phyloP scores from a whole-genome alignment of 2,888 invertebrate species.

The Caenorhabditis sp. region DNA sequence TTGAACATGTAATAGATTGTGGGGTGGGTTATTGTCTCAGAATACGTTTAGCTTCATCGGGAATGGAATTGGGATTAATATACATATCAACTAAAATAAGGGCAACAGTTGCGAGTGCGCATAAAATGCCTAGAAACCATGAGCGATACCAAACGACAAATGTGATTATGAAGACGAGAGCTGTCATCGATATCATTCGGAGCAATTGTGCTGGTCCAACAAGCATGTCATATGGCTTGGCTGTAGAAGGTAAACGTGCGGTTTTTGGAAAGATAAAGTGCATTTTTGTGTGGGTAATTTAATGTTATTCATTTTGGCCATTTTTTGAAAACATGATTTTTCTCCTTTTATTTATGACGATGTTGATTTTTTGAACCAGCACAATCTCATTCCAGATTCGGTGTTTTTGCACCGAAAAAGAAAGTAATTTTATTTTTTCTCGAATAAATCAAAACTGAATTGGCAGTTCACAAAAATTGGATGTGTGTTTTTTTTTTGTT shows the following conservation, averaged over 20 bases:
- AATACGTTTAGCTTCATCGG: constrained; percentile 40
- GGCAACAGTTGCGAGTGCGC: constrained; percentile 44
- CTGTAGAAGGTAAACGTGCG: constrained; percentile 55
- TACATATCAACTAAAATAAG: constrained; percentile 56
- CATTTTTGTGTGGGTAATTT: too few relatives aligned
- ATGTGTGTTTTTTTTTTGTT: too few relatives aligned
- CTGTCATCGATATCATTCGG: constrained; percentile 51
- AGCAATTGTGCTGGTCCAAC: constrained; percentile 58
- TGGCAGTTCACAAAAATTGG: too few relatives aligned
- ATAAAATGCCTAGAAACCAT: constrained; percentile 43
- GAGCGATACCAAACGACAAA: constrained; percentile 59
- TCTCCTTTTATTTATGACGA: too few relatives aligned
- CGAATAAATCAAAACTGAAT: too few relatives aligned
- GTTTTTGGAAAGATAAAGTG: too few relatives aligned
- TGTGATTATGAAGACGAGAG: constrained; percentile 55
- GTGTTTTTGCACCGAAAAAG: too few relatives aligned
- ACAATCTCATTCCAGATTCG: too few relatives aligned
- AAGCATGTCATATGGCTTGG: constrained; percentile 39
- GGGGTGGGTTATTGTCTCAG: constrained; percentile 6
- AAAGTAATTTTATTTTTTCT: too few relatives aligned
- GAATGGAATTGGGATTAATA: constrained; percentile 52
- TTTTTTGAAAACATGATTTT: too few relatives aligned
- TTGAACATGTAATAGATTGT: background rate
- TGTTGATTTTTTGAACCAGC: too few relatives aligned
- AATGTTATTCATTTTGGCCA: too few relatives aligned